Evolutionary conservation across 2,888 invertebrate species (phyloP).

Genomic region (Dynastes maya): DNA sequence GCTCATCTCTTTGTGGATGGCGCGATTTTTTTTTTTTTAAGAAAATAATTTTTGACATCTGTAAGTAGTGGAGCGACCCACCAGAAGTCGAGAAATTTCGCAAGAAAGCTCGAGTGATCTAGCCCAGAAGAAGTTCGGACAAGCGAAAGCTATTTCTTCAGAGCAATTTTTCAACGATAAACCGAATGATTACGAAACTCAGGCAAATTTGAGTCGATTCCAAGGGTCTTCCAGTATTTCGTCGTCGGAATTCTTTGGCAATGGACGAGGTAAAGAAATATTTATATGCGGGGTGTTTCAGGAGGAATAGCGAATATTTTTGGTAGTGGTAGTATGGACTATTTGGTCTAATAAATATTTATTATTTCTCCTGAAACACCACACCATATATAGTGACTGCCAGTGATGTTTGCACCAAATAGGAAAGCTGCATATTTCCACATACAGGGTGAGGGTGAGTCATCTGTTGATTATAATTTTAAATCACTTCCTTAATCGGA

Average conservation of each 20-base stretch:
- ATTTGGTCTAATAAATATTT: too few relatives aligned
- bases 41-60: background rate
- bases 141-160: conserved; percentile 98
- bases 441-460: too few relatives aligned
- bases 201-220: conserved; percentile 80
- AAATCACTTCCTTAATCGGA: too few relatives aligned
- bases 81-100: conserved; percentile 39
- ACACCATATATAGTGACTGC: too few relatives aligned
- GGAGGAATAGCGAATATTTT: background rate
- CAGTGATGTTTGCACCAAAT: too few relatives aligned
- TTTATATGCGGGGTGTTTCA: background rate
- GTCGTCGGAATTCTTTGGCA: conserved; percentile 92
- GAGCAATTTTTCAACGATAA: conserved; percentile 94
- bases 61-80: conserved; percentile 47
- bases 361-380: too few relatives aligned
- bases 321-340: background rate
- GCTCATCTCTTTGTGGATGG: too few relatives aligned
- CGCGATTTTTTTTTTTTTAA: too few relatives aligned
- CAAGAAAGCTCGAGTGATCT: conserved; percentile 66
- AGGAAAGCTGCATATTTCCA: too few relatives aligned
- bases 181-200: conserved; percentile 73
- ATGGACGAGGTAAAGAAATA: conserved; percentile 61
- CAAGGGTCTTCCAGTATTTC: conserved; percentile 97
- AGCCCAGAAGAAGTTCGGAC: conserved; percentile 96
- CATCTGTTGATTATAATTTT: too few relatives aligned